Evolutionary conservation across 2,113 vertebrate genomes (phyloP).

Genomic region (Chrysemys picta): DNA sequence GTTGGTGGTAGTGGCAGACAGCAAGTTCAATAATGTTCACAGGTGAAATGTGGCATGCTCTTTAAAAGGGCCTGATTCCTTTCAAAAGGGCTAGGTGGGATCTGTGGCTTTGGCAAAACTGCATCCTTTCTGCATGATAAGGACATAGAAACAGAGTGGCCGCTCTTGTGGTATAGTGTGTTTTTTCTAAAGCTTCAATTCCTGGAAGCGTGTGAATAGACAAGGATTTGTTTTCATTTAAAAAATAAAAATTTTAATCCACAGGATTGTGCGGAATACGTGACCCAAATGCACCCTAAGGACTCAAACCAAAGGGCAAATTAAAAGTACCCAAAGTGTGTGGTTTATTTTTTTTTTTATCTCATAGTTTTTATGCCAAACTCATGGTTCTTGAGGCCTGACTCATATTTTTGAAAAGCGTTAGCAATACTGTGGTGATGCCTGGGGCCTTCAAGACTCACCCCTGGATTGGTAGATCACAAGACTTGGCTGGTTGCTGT

Average conservation of each 20-base stretch:
- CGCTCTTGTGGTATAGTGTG: background rate
- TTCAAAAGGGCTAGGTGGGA: background rate
- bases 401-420: background rate
- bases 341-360: background rate
- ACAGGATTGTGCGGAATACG: background rate
- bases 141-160: background rate
- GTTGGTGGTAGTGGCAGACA: background rate
- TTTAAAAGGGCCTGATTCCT: background rate
- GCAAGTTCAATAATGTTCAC: background rate
- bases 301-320: background rate
- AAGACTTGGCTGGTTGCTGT: background rate
- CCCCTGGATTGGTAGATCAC: background rate
- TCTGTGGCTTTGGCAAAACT: background rate
- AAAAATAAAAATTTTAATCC: background rate
- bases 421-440: background rate
- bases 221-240: background rate
- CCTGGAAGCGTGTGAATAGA: background rate
- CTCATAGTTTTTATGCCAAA: background rate
- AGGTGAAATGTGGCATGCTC: background rate
- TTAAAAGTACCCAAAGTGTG: background rate
- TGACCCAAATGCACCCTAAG: background rate
- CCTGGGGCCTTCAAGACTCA: background rate
- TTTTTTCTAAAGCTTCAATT: background rate
- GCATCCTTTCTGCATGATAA: background rate
- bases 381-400: background rate